These are phyloP conservation scores for Australoheros facetus DNA, from an alignment of 2,797 vertebrate species.

Conservation along the genomic window DNA sequence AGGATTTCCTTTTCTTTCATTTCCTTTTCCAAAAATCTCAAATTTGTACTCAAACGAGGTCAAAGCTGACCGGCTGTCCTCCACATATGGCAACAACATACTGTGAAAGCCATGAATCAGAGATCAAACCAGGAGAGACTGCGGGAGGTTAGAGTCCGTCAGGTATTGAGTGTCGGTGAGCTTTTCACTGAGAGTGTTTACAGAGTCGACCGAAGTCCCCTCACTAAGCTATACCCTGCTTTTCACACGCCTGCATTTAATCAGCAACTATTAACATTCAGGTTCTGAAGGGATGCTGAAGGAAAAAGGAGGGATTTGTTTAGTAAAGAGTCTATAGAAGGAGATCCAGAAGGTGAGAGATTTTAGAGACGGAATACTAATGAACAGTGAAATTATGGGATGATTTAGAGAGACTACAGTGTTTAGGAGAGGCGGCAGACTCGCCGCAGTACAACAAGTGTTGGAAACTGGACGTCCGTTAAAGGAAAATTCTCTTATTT, in stretches of 20 bases:
- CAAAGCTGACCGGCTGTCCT: background rate
- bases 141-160: slow-evolving; percentile 39
- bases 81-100: slow-evolving; percentile 17
- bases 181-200: slow-evolving; percentile 70
- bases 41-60: slow-evolving; percentile 29
- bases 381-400: slow-evolving; percentile 32
- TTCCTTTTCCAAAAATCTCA: slow-evolving; percentile 26
- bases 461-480: slow-evolving; percentile 1
- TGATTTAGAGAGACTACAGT: slow-evolving; percentile 26
- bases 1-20: slow-evolving; percentile 63
- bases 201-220: slow-evolving; percentile 46
- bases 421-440: background rate
- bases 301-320: slow-evolving; percentile 66
- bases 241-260: slow-evolving; percentile 17
- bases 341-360: slow-evolving; percentile 24
- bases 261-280: slow-evolving; percentile 60
- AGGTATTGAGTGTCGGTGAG: slow-evolving; percentile 48
- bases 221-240: slow-evolving; percentile 29
- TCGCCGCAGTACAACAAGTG: background rate
- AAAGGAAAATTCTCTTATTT: background rate
- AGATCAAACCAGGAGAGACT: slow-evolving; percentile 54
- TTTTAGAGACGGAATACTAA: slow-evolving; percentile 11
- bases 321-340: slow-evolving; percentile 37
- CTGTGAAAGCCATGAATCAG: slow-evolving; percentile 60
- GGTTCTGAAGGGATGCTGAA: slow-evolving; percentile 63